A percentile compares a stretch with the other conserved stretches of the same genome.
Conservation (phyloP, 2,797 vertebrate genomes). For the Pteronotus mesoamericanus region DNA sequence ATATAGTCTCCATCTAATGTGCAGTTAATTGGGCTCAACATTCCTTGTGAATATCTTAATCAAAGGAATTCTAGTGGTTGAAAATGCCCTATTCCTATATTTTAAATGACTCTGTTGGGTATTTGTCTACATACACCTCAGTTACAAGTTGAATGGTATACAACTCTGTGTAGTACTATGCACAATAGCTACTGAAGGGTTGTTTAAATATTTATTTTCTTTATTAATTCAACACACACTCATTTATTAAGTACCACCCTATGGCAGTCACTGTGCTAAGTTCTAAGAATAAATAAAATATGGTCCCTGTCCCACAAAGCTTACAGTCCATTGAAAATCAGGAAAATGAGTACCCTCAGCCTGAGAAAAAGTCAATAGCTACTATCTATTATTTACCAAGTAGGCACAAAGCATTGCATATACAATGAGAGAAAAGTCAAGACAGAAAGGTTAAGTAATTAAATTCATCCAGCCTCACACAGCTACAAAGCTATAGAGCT, state of each 20-base stretch:
- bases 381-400: constrained; percentile 19
- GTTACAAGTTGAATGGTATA: background rate
- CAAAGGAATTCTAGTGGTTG: background rate
- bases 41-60: background rate
- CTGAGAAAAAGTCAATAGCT: background rate
- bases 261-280: background rate
- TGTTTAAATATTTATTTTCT: constrained; percentile 31
- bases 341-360: background rate
- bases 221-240: constrained; percentile 20
- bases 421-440: background rate
- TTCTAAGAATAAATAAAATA: constrained; percentile 35
- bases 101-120: background rate
- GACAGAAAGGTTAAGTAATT: background rate
- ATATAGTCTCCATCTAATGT: background rate
- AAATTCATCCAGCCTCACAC: background rate
- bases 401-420: background rate
- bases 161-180: background rate
- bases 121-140: background rate
- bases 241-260: constrained; percentile 2
- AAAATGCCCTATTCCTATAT: background rate
- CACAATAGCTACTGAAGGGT: background rate
- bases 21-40: background rate
- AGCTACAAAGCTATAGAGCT: background rate
- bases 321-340: background rate
- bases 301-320: background rate